Evolutionary conservation across 2,888 invertebrate genomes (phyloP), one percentile per base, ranked within the genome.

Genomic region (Cerceris ruficornis): DNA sequence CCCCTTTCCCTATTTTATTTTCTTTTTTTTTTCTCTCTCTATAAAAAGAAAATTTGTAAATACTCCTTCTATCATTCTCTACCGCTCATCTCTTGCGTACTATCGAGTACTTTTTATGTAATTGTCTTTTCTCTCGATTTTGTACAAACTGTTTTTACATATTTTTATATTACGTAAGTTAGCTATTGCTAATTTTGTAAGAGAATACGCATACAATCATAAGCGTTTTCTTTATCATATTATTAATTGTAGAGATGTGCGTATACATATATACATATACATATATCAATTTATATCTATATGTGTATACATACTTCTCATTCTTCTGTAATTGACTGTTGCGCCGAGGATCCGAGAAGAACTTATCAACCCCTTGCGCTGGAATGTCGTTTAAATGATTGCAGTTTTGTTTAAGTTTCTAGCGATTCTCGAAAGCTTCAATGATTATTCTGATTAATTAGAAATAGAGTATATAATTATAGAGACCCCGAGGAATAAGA

Each of bases 61-160:
- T 90, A 89, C 85, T 87, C 88, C 82, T 85, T 88, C 83, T 81
- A 28, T 28, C 77, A 79, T 73, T 69, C 62, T 77, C 49, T 59
- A 28, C 64, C 54, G 72, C 74, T 81, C 81, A 80, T 81, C 76
- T 81, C 76, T 71, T 87, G 85, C 78, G 83, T 84, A 82, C 84
- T 86, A 83, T 89, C 86, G 82, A 89, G 86, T 87, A 88, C 87
- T 86, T 88, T 87, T 88, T 15, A 28, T 87, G 86, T 84, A 84
- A 89, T 85, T 81, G 87, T 88, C 90, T 89, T 89, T 90, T 90
- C 89, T 90, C 89, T 88, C 88, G 86, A 87, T 90, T 90, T 91
- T 92, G 92, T 92, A 92, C 92, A 92, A 91, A 92, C 89, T 91
- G 90, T 91, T 92, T 91, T 91, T 91, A 91, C 88, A 89, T 90